Percentiles rank a stretch among this genome's conserved stretches.
phyloP scores from a whole-genome alignment of 2,888 invertebrate species.

The Autographa gamma region DNA sequence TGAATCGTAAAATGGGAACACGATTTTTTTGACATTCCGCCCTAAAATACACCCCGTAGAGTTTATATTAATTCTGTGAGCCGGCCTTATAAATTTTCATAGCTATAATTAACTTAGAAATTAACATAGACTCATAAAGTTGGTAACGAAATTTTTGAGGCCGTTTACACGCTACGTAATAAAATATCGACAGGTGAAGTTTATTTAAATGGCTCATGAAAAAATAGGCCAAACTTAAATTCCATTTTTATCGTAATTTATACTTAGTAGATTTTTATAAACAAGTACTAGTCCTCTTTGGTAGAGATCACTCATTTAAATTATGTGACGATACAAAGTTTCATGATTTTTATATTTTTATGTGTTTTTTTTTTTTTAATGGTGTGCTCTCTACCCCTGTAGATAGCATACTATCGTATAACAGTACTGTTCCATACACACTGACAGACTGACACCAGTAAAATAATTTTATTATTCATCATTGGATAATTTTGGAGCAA shows the following conservation, averaged over 20 bases:
- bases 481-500: constrained; percentile 42
- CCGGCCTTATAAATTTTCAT: constrained; percentile 86
- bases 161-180: constrained; percentile 81
- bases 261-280: background rate
- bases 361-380: too few relatives aligned
- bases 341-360: too few relatives aligned
- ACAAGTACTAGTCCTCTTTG: background rate
- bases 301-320: background rate
- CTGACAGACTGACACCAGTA: constrained; percentile 7
- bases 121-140: constrained; percentile 88
- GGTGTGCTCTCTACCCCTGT: too few relatives aligned
- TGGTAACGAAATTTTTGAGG: constrained; percentile 87
- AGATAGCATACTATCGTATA: background rate
- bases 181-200: constrained; percentile 82
- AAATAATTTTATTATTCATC: constrained; percentile 47
- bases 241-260: background rate
- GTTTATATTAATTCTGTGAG: constrained; percentile 82
- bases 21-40: constrained; percentile 72
- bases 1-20: constrained; percentile 81
- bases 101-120: constrained; percentile 88
- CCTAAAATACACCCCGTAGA: constrained; percentile 81
- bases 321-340: background rate
- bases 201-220: constrained; percentile 34
- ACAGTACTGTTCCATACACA: background rate
- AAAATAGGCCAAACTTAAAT: background rate